These are phyloP conservation scores for Diarsia dahlii DNA, from an alignment of 2,888 invertebrate genomes.

Conservation along the genomic window DNA sequence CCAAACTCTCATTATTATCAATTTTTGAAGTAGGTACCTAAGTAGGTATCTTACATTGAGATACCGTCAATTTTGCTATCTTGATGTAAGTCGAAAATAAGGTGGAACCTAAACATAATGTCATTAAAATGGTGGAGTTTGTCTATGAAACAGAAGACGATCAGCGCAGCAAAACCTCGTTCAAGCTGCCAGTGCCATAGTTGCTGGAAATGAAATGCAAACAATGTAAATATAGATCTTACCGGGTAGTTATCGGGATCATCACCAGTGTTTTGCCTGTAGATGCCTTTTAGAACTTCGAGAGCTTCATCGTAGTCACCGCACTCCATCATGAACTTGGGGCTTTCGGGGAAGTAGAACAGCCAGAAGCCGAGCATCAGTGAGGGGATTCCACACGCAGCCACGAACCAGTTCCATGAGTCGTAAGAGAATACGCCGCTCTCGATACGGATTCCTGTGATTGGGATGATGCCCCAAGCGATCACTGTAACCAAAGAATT, in stretches of 20 bases:
- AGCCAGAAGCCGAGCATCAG: conserved; percentile 93
- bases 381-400: conserved; percentile 94
- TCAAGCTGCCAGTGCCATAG: not conserved
- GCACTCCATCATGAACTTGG: conserved; percentile 95
- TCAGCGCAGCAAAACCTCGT: not conserved
- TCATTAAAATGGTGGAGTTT: not conserved
- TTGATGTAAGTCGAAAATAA: not conserved
- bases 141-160: not conserved
- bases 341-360: conserved; percentile 95
- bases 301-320: conserved; percentile 95
- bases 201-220: not conserved
- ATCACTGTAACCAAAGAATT: conserved; percentile 89
- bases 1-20: not conserved
- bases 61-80: not conserved
- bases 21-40: not conserved
- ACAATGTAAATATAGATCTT: conserved; percentile 65
- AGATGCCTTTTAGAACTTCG: conserved; percentile 92
- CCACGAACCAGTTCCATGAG: conserved; percentile 96
- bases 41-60: not conserved
- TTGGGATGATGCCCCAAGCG: conserved; percentile 95
- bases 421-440: conserved; percentile 92
- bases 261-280: conserved; percentile 93
- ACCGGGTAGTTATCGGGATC: conserved; percentile 93
- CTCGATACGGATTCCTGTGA: conserved; percentile 91
- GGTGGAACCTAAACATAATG: not conserved